These are phyloP conservation scores for Geopemphigus sp. DNA, from an alignment of 1,140 invertebrate species.

Conservation along the genomic window DNA sequence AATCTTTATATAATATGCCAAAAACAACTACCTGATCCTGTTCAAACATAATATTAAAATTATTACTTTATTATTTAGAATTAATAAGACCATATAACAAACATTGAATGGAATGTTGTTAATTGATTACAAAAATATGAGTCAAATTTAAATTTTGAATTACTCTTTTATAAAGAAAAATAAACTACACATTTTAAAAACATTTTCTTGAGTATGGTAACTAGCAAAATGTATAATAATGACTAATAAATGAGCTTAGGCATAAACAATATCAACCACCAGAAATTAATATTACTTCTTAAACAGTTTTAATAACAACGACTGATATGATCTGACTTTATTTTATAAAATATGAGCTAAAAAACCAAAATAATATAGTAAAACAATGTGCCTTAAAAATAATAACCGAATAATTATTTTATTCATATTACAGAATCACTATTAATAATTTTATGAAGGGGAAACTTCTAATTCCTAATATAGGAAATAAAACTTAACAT, in stretches of 20 bases:
- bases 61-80: neutral
- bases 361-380: slow-evolving; percentile 20
- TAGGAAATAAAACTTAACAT: slow-evolving; percentile 14
- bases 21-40: neutral
- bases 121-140: neutral
- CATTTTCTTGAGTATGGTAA: slow-evolving; percentile 21
- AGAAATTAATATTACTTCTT: slow-evolving; percentile 8
- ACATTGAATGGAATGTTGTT: neutral
- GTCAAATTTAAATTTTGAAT: neutral
- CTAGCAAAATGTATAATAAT: slow-evolving; percentile 14
- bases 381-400: slow-evolving; percentile 21
- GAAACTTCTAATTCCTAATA: neutral
- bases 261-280: neutral
- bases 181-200: neutral
- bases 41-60: neutral
- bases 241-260: neutral
- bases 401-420: slow-evolving; percentile 16
- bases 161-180: neutral
- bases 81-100: neutral
- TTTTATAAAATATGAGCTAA: slow-evolving; percentile 13
- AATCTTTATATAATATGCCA: too few relatives aligned
- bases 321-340: slow-evolving; percentile 1
- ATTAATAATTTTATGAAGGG: neutral
- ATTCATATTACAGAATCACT: slow-evolving; percentile 3
- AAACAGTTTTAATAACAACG: slow-evolving; percentile 12